Percentiles rank a stretch among this genome's conserved stretches.
Conservation (phyloP, 2,113 vertebrate species). For the Tenebrosternarchus preto region DNA sequence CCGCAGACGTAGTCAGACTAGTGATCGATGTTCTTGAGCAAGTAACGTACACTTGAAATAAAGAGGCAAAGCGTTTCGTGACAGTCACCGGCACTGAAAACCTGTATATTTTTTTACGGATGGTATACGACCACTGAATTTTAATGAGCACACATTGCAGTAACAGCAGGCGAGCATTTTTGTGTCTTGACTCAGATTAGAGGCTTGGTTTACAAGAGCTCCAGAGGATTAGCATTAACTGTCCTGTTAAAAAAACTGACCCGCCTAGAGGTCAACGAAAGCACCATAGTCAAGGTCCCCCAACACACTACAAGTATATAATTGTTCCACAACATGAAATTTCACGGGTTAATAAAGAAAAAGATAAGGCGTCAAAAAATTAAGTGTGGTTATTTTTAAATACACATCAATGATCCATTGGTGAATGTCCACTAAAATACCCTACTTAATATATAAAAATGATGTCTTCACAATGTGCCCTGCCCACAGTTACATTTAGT, state of each 20-base stretch:
- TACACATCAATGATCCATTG: too few relatives aligned
- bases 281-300: not conserved
- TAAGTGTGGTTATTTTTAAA: too few relatives aligned
- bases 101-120: constrained; percentile 47
- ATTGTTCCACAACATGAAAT: too few relatives aligned
- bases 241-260: constrained; percentile 45
- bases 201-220: constrained; percentile 42
- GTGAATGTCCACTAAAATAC: too few relatives aligned
- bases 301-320: too few relatives aligned
- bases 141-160: constrained; percentile 73
- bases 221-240: constrained; percentile 42
- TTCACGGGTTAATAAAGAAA: too few relatives aligned
- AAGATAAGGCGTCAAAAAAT: too few relatives aligned
- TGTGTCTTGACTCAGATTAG: constrained; percentile 51
- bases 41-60: not conserved
- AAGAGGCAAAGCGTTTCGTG: not conserved
- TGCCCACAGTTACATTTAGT: too few relatives aligned
- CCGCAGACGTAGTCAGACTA: too few relatives aligned
- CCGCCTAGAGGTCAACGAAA: not conserved
- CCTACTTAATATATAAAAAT: too few relatives aligned
- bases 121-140: constrained; percentile 70
- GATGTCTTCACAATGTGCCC: too few relatives aligned
- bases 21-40: too few relatives aligned
- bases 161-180: constrained; percentile 58
- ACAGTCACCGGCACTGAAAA: not conserved